Base-by-base conservation (phyloP, 2,888 invertebrate species). In the Drosophila maculinotata region DNA sequence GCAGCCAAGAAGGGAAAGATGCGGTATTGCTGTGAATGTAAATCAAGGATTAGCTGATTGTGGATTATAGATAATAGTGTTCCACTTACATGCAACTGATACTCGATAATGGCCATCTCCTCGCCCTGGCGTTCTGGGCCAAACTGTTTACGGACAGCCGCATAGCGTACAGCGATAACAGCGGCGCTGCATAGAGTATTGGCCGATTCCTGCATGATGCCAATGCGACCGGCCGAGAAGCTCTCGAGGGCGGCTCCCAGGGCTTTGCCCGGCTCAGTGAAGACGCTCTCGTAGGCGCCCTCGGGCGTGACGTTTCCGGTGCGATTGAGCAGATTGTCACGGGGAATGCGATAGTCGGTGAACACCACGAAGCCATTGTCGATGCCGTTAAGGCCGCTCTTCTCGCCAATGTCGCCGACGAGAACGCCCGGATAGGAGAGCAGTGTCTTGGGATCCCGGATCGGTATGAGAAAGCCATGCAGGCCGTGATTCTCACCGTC, bases 281-380 rank as follows among this genome's bases (percentile, higher is more conserved):
- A 97, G n/a, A 96, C 95, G 76, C 97, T 96, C 79, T 97, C 95
- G 90, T 98, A 99, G 67, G 94, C 93, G 0, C 98, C 98, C 10
- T 96, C 96, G 4, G 95, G 94, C 0, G 96, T 96, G 14, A 99
- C 96, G 90, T 98, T 97, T 5, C 97, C 98, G 0, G 96, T 97
- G 79, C 96, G 94, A 91, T 98, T 98, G 52, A 98, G 92, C 0
- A 98, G 92, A 90, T 96, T 95, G 86, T 95, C 96, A 51, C 96
- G 93, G 1, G 97, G 97, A 91, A 98, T 96, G 86, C 96, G 93
- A 91, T 97, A 97, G 82, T 97, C 94, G 89, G 96, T 94, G 92
- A 98, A 98, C 92, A 96, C 94, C 70, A 97, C 93, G 90, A 97
- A 97, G 9, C 98, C 98, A 91, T 98, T 98, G 91, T 98, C 98